These are phyloP conservation scores for Tichodroma muraria DNA, from an alignment of 2,113 vertebrate genomes.

Conservation along the genomic window DNA sequence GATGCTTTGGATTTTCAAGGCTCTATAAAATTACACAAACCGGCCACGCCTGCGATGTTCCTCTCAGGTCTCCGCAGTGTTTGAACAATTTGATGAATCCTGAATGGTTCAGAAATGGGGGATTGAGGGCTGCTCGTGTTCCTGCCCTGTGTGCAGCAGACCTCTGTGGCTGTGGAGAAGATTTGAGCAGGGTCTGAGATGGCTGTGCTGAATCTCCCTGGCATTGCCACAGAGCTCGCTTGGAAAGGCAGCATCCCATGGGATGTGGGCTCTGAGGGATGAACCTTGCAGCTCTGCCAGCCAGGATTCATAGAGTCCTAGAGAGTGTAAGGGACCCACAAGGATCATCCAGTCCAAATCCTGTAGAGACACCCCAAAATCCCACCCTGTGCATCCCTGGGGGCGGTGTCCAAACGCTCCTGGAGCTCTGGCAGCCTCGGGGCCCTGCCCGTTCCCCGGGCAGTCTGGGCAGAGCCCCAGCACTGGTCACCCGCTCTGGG, in stretches of 20 bases:
- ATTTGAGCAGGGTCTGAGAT: neutral
- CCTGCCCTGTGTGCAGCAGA: neutral
- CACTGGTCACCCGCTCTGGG: neutral
- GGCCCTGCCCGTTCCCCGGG: neutral
- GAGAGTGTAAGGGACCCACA: no score
- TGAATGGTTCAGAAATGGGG: neutral
- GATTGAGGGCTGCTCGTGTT: rapidly evolving
- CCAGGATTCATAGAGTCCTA: neutral
- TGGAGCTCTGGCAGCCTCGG: neutral
- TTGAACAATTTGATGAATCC: neutral
- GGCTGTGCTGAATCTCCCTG: rapidly evolving
- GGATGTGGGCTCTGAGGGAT: neutral
- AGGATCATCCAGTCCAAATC: neutral
- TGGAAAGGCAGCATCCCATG: rapidly evolving
- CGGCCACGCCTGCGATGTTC: neutral
- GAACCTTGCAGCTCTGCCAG: neutral
- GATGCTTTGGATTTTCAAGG: neutral
- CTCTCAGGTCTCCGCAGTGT: neutral
- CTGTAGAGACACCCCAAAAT: neutral
- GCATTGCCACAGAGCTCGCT: neutral
- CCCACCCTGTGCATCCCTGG: neutral
- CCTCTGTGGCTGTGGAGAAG: rapidly evolving
- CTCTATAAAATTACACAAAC: neutral
- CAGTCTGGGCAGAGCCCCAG: neutral
- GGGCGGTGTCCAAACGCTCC: rapidly evolving